Base-by-base conservation (phyloP, 2,888 invertebrate genomes). In the Suillia variegata region DNA sequence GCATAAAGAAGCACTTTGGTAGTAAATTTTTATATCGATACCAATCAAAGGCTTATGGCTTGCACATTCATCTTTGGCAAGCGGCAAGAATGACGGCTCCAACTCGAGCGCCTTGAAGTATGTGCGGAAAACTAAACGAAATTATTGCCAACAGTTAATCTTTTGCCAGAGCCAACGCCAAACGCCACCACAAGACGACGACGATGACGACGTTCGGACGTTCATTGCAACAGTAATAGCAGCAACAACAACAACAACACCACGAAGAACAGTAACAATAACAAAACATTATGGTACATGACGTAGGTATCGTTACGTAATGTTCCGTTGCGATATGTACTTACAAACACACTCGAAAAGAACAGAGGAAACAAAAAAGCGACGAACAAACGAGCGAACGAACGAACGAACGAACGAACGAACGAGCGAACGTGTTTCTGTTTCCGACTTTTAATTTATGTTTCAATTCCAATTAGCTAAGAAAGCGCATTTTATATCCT, bases 381-480 rank as follows among this genome's bases (percentile, higher is more conserved):
- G n/a, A n/a, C n/a, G n/a, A n/a, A n/a, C n/a, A n/a, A n/a, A n/a
- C n/a, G n/a, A n/a, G n/a, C n/a, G n/a, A n/a, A n/a, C n/a, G n/a
- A n/a, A n/a, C n/a, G n/a, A n/a, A n/a, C n/a, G n/a, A n/a, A n/a
- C n/a, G n/a, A n/a, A n/a, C n/a, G n/a, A n/a, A n/a, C n/a, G n/a
- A n/a, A n/a, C n/a, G n/a, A n/a, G 53, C 53, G 45, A 45, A 56
- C 56, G 56, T 56, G 59, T 66, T 69, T 68, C 69, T 69, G 68
- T 65, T 76, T 75, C 72, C 71, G 80, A 77, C 78, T 77, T 77
- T 80, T 80, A 80, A 80, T 80, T 80, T 80, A 80, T 80, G 80
- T 80, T 80, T 80, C 80, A 75, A 76, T 80, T 78, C 77, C 80
- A 80, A 80, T 80, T 80, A 80, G 79, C 73, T 68, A 64, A 62